Percentiles rank a stretch among this genome's conserved stretches.
These are phyloP conservation scores for Xestia xanthographa DNA, from an alignment of 2,888 invertebrate genomes.

Conservation along the genomic window DNA sequence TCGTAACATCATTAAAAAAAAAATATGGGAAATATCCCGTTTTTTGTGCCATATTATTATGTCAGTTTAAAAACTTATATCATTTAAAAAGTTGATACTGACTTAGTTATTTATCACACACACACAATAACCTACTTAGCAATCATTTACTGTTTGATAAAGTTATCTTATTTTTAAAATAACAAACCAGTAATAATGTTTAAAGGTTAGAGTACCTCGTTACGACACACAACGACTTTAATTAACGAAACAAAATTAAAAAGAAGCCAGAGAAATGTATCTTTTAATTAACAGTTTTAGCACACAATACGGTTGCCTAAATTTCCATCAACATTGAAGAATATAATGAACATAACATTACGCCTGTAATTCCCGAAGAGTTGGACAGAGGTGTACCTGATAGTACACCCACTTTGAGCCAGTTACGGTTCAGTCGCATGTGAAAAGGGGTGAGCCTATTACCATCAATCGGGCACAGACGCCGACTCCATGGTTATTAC, in stretches of 20 bases:
- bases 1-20: background rate
- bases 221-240: constrained; percentile 17
- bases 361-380: background rate
- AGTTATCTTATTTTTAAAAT: background rate
- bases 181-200: constrained; percentile 13
- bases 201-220: constrained; percentile 10
- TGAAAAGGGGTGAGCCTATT: background rate
- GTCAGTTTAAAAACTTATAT: no score
- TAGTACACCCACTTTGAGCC: background rate
- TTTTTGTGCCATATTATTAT: no score
- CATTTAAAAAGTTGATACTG: background rate
- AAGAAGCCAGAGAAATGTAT: background rate
- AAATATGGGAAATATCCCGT: no score
- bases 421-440: background rate
- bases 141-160: constrained; percentile 8
- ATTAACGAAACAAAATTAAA: background rate
- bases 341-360: background rate
- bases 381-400: background rate
- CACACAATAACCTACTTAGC: background rate
- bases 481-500: background rate
- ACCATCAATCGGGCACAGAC: background rate
- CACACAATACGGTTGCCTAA: background rate
- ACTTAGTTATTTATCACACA: background rate
- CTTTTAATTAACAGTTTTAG: background rate
- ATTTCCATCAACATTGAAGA: background rate